Evolutionary conservation across 2,888 invertebrate genomes (phyloP).

Genomic region (Cantharis rustica): DNA sequence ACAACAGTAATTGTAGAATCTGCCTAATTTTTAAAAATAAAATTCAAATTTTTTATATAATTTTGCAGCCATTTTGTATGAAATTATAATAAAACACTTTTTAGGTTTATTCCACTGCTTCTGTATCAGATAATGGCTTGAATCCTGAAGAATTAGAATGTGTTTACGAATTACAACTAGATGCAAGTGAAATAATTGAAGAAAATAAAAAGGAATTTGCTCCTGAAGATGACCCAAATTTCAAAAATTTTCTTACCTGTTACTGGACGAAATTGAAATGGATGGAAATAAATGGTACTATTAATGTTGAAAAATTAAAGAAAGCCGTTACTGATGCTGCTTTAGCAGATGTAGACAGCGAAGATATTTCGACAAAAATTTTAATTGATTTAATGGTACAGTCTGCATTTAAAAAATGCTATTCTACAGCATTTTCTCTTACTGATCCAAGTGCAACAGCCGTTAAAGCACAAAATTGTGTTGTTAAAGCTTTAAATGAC

Average conservation of each 20-base stretch:
- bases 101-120: not conserved
- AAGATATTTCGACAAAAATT: not conserved
- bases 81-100: not conserved
- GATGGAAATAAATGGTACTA: not conserved
- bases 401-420: not conserved
- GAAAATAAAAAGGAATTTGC: not conserved
- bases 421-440: not conserved
- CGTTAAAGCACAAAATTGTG: slow-evolving; percentile 1
- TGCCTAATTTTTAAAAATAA: not conserved
- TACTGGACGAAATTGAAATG: not conserved
- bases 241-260: slow-evolving; percentile 1
- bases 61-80: too few species aligned
- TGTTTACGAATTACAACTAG: not conserved
- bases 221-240: not conserved
- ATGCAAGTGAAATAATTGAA: not conserved
- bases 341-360: not conserved
- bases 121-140: not conserved
- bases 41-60: not conserved
- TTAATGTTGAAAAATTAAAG: not conserved
- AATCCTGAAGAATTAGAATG: not conserved
- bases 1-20: not conserved
- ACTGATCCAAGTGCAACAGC: not conserved
- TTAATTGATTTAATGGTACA: not conserved
- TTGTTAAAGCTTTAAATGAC: not conserved
- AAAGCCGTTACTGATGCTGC: not conserved